Evolutionary conservation across 2,113 vertebrate genomes (phyloP).

Genomic region (Rhineura floridana): DNA sequence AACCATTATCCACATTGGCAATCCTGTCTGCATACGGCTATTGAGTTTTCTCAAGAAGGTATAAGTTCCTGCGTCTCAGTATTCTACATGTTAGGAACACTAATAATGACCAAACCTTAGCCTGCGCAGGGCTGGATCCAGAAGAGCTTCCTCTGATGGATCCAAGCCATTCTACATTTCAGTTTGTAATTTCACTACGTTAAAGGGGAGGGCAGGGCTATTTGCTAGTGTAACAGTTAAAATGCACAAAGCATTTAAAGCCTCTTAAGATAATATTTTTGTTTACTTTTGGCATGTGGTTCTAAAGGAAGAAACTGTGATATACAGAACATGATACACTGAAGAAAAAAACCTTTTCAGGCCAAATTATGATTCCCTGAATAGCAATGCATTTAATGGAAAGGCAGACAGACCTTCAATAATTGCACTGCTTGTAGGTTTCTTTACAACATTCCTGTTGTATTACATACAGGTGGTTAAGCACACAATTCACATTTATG

Average conservation of each 20-base stretch:
- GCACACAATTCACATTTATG: constrained; percentile 29
- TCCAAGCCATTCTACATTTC: background rate
- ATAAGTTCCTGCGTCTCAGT: too few species aligned
- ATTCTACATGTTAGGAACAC: too few species aligned
- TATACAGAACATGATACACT: background rate
- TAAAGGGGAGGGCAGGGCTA: background rate
- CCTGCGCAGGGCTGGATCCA: background rate
- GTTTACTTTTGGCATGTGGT: background rate
- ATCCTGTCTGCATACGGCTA: background rate
- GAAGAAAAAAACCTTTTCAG: background rate
- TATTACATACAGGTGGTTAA: constrained; percentile 52
- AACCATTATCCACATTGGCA: background rate
- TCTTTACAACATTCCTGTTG: constrained; percentile 50
- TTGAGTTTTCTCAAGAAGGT: background rate
- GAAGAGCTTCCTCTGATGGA: background rate
- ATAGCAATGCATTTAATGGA: constrained; percentile 23
- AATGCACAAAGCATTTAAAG: background rate
- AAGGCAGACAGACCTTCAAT: constrained; percentile 2
- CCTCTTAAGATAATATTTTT: background rate
- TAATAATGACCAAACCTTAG: background rate
- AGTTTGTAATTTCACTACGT: background rate
- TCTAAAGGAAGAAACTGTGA: background rate
- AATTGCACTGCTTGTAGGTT: constrained; percentile 34
- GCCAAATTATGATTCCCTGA: background rate
- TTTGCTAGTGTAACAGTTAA: background rate